Evolutionary conservation across 2,888 invertebrate genomes (phyloP).

Genomic region (Allolobophora icterica): DNA sequence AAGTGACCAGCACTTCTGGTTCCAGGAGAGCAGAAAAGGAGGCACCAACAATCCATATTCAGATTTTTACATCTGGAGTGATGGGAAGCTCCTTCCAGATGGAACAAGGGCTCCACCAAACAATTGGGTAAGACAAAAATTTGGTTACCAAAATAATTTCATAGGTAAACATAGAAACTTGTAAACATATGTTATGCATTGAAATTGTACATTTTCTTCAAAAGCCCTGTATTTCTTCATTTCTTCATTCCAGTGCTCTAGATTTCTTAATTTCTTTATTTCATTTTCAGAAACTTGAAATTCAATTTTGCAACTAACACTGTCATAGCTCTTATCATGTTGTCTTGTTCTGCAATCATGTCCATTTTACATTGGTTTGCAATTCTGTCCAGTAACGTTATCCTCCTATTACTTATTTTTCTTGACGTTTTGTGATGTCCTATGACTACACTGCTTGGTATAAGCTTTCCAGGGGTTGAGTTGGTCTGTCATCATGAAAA

Average conservation of each 20-base stretch:
- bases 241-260: not conserved
- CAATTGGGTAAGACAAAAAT: slow-evolving; percentile 53
- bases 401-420: not conserved
- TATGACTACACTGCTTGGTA: too few species aligned
- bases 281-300: not conserved
- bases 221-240: not conserved
- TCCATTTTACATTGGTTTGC: not conserved
- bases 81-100: slow-evolving; percentile 60
- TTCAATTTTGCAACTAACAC: not conserved
- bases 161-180: not conserved
- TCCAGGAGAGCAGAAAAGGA: slow-evolving; percentile 71
- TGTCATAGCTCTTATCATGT: too few species aligned
- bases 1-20: slow-evolving; percentile 75
- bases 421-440: too few species aligned
- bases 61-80: slow-evolving; percentile 81
- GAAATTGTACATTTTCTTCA: too few species aligned
- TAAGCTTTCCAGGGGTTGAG: not conserved
- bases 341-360: not conserved
- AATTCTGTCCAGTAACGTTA: not conserved
- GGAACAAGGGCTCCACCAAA: slow-evolving; percentile 54
- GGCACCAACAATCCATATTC: slow-evolving; percentile 70
- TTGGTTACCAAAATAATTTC: not conserved
- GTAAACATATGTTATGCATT: not conserved
- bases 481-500: not conserved
- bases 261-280: not conserved